Evolutionary conservation across 2,113 vertebrate species (phyloP), one percentile per base, ranked within the genome.

Genomic region (Channa maculata): DNA sequence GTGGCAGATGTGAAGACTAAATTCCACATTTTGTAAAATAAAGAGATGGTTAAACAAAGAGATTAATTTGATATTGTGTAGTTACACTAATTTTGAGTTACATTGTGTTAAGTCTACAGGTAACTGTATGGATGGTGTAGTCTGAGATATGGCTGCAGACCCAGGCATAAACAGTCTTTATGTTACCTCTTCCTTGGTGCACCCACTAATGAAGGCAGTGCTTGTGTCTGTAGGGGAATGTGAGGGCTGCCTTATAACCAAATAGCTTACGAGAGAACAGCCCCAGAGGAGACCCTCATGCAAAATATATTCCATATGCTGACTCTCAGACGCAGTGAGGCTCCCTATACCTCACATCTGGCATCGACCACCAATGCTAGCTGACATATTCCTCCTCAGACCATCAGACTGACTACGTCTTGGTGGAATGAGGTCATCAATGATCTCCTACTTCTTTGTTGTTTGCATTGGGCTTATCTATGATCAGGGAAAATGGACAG

Each of bases 281-380:
- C 78, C 77, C 75, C 54, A 10, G 63, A 86, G 60, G 71, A 87
- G 77, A 84, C 75, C 59, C 53, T 50, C 69, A 69, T 51, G 53
- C 74, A 86, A 71, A 82, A 91, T 91, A 79, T 77, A 83, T 93
- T 89, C 90, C 90, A 92, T 84, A 92, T 93, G 89, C 82, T 83
- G 24, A 24, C 41, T 57, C 70, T 79, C 53, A 15, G 71, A 87
- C 68, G 77, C 73, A 52, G 15, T 71, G 78, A 88, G 76, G 83
- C 83, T 80, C 83, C 85, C 75, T 60, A 33, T 63, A 71, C 83
- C 68, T 83, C 87, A 91, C 91, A 92, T 90, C 87, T 91, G 85
- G 86, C 51, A 45, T 38, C 69, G 88, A 91, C 91, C 92, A 92
- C 92, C 89, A 88, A 89, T 82, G 63, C 38, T 80, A 77, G 69